phyloP scores from a whole-genome alignment of 2,888 invertebrate species.

The Euproctis similis region DNA sequence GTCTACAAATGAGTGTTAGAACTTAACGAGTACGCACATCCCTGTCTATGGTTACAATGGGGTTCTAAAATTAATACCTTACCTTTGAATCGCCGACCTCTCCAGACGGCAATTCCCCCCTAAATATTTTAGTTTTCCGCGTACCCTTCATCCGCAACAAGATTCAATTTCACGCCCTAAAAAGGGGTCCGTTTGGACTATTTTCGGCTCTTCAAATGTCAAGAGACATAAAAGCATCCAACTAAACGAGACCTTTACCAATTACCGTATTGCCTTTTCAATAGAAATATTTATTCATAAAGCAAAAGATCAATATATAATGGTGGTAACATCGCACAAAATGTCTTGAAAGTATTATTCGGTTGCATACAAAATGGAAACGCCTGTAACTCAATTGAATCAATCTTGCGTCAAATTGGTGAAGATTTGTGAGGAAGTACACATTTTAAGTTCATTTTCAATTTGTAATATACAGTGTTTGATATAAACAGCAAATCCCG shows the following conservation, averaged over 20 bases:
- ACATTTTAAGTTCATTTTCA: slow-evolving; percentile 35
- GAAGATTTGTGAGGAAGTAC: slow-evolving; percentile 43
- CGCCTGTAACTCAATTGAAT: slow-evolving; percentile 60
- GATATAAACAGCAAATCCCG: too few relatives aligned
- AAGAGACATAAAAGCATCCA: slow-evolving; percentile 59
- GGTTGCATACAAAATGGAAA: slow-evolving; percentile 63
- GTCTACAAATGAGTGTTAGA: slow-evolving; percentile 58
- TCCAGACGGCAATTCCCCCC: slow-evolving; percentile 63
- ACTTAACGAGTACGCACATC: slow-evolving; percentile 68
- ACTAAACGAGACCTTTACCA: slow-evolving; percentile 38
- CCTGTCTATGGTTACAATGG: slow-evolving; percentile 54
- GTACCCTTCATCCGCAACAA: slow-evolving; percentile 68
- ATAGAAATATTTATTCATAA: slow-evolving; percentile 21
- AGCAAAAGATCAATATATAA: slow-evolving; percentile 36
- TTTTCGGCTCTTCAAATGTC: slow-evolving; percentile 63
- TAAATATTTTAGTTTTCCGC: slow-evolving; percentile 73
- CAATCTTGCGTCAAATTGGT: slow-evolving; percentile 68
- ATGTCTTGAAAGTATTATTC: slow-evolving; percentile 61
- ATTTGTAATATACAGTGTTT: too few relatives aligned
- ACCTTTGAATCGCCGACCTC: slow-evolving; percentile 55
- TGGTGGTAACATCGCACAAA: slow-evolving; percentile 49
- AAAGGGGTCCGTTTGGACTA: slow-evolving; percentile 63
- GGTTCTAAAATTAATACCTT: slow-evolving; percentile 72
- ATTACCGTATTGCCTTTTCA: slow-evolving; percentile 31
- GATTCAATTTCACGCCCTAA: slow-evolving; percentile 74